These are phyloP conservation scores for Scalopus aquaticus DNA, from an alignment of 2,113 vertebrate genomes.

Conservation along the genomic window DNA sequence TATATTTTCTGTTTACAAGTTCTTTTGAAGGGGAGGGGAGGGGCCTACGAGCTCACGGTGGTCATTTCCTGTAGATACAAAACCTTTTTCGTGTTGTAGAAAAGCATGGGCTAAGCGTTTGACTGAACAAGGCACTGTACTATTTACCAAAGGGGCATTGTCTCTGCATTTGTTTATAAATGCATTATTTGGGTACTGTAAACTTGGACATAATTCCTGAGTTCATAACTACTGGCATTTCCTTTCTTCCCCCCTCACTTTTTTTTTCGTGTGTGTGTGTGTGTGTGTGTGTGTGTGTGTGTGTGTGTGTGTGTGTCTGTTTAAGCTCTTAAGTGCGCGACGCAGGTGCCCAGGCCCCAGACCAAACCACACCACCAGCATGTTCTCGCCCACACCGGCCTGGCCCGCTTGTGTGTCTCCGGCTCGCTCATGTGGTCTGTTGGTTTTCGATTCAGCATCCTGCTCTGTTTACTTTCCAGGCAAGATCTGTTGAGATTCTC, in stretches of 20 bases:
- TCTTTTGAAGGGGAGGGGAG: conserved; percentile 72
- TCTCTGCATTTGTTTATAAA: conserved; percentile 86
- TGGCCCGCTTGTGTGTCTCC: conserved; percentile 3
- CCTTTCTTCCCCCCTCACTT: background rate
- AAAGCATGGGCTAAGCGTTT: conserved; percentile 84
- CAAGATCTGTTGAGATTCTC: conserved; percentile 58
- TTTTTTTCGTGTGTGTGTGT: too few relatives aligned
- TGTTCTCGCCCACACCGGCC: conserved; percentile 72
- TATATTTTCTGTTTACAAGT: conserved; percentile 66
- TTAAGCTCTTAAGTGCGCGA: conserved; percentile 58
- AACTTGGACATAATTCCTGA: conserved; percentile 75
- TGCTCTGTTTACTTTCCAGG: conserved; percentile 54
- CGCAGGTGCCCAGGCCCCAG: conserved; percentile 75
- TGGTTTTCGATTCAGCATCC: conserved; percentile 50
- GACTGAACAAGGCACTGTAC: conserved; percentile 84
- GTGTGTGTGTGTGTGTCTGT: too few relatives aligned
- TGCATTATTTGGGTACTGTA: conserved; percentile 85
- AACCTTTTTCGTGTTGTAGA: conserved; percentile 80
- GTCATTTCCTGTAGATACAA: conserved; percentile 85
- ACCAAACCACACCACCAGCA: conserved; percentile 81
- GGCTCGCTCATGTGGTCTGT: background rate
- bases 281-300: too few relatives aligned
- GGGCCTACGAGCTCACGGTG: conserved; percentile 76
- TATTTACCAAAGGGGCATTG: conserved; percentile 83
- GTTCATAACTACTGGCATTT: conserved; percentile 16